A percentile compares a stretch with the other conserved stretches of the same genome.
Evolutionary conservation across 2,113 vertebrate genomes (phyloP).

Genomic region (Nesogale talazaci): DNA sequence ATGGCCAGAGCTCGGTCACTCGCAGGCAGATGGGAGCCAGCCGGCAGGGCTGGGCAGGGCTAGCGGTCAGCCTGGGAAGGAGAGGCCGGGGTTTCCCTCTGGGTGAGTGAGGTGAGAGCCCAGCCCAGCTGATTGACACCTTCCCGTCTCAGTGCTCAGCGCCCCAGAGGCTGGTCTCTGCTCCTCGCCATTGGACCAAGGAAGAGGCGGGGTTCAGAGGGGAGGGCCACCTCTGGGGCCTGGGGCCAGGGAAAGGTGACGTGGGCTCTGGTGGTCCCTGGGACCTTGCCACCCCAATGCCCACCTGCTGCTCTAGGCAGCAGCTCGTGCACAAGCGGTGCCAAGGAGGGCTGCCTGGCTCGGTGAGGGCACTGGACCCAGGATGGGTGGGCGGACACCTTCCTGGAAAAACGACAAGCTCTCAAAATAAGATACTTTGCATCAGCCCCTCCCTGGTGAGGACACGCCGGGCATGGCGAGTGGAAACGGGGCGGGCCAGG

Average conservation of each 20-base stretch:
- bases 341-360: neutral
- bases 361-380: neutral
- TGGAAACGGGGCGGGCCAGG: neutral
- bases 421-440: neutral
- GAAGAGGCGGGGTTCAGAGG: neutral
- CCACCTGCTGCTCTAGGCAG: neutral
- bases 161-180: no score
- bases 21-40: neutral
- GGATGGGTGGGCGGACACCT: no score
- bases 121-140: neutral
- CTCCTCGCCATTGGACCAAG: accelerated
- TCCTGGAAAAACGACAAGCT: neutral
- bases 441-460: neutral
- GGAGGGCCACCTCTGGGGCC: neutral
- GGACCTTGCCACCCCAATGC: neutral
- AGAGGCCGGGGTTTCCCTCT: neutral
- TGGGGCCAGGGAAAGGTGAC: neutral
- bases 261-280: no score
- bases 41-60: neutral
- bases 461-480: neutral
- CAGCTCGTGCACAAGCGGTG: neutral
- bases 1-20: neutral
- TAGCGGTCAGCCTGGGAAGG: neutral
- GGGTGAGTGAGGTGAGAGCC: neutral
- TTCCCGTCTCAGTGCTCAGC: neutral